Evolutionary conservation across 2,113 vertebrate genomes (phyloP), one percentile per base, ranked within the genome.

Genomic region (Protobothrops flavoviridis): DNA sequence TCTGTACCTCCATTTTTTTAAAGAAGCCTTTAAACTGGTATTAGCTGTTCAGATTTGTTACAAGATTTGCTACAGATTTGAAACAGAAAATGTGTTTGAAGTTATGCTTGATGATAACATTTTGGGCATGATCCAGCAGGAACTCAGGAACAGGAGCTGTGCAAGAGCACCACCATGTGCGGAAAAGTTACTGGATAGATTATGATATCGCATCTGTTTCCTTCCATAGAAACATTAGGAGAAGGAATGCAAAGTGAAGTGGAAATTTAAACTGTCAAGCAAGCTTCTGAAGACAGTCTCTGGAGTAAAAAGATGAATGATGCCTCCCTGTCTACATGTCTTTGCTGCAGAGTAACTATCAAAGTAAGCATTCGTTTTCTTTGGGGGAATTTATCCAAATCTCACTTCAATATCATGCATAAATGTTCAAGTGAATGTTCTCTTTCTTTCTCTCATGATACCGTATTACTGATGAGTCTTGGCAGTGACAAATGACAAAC

Each of bases 401-500:
- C 94, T 95, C 88, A 90, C 90, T 97, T 96, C 95, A 29, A 91
- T 96, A 97, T 94, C 94, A 92, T 93, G 94, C 95, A 95, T 94
- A 97, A 97, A 93, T 61, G 39, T 95, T 96, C 93, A 93, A 96
- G 94, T 92, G 95, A 96, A 96, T 95, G 92, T 24, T 59, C 92
- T 96, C 96, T 96, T 92, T 96, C 87, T 95, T 56, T 95, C 56
- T 95, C 96, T 97, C 93, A 94, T 93, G 96, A 97, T 95, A 93
- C 93, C 69, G 81, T 93, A 91, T 95, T 96, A 96, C 94, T 96
- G 96, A 96, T 90, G 87, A 93, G 93, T 94, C 95, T 94, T 96
- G 96, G 90, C 95, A 95, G 92, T 94, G 96, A 96, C 94, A 96
- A 98, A 96, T 97, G 96, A 95, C 93, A 96, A 96, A 96, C 93